Percentiles rank a stretch among this genome's conserved stretches.
phyloP scores from a whole-genome alignment of 2,113 vertebrate genomes.

The Passer montanus region DNA sequence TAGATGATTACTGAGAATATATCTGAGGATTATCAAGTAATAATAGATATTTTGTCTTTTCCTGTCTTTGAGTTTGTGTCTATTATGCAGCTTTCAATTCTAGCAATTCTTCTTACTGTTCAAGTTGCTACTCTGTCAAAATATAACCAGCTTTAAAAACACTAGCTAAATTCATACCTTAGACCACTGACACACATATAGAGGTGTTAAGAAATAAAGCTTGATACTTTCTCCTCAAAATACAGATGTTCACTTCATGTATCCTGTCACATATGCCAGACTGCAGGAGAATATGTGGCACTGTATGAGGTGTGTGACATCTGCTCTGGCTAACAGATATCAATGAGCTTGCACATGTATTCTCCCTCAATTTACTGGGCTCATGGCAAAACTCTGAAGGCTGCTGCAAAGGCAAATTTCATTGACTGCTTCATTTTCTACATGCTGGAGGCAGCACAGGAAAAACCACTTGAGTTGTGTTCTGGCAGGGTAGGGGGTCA shows the following conservation, averaged over 20 bases:
- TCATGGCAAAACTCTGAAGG: not conserved
- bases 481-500: not conserved
- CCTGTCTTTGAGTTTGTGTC: not conserved
- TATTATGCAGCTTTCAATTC: not conserved
- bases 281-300: not conserved
- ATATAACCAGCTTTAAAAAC: not conserved
- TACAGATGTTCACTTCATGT: not conserved
- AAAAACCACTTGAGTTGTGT: not conserved
- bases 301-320: not conserved
- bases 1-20: not conserved
- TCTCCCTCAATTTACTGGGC: not conserved
- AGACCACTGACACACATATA: not conserved
- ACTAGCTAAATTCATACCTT: not conserved
- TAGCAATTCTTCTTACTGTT: not conserved
- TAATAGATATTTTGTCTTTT: not conserved
- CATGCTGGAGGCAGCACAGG: not conserved
- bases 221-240: not conserved
- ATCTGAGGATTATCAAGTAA: not conserved
- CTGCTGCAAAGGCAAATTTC: not conserved
- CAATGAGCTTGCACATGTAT: not conserved
- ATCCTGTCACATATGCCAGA: not conserved
- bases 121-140: not conserved
- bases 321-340: not conserved
- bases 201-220: not conserved
- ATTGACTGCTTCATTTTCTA: not conserved